These are phyloP conservation scores for Bellardia pandia DNA, from an alignment of 2,888 invertebrate species.

Conservation along the genomic window DNA sequence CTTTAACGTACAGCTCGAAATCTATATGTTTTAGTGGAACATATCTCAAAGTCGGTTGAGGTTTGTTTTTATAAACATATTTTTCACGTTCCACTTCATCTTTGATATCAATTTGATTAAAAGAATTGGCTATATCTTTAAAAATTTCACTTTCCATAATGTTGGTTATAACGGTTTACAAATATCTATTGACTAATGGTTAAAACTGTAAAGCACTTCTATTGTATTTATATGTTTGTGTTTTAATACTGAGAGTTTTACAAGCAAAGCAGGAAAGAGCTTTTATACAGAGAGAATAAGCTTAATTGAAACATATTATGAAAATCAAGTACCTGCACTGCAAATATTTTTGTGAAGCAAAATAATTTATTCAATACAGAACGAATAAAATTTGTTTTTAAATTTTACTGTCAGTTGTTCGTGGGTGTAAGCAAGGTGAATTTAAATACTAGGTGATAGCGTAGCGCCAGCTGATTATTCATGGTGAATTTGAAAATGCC, in stretches of 20 bases:
- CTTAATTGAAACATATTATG: slow-evolving; percentile 8
- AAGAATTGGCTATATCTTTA: background rate
- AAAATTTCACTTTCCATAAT: slow-evolving; percentile 34
- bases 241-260: background rate
- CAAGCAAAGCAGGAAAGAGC: background rate
- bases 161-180: background rate
- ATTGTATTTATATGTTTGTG: background rate
- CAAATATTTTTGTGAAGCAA: background rate
- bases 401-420: too few species aligned
- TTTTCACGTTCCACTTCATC: slow-evolving; percentile 30
- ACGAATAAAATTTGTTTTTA: too few species aligned
- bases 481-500: too few species aligned
- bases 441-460: too few species aligned
- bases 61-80: background rate
- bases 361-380: too few species aligned
- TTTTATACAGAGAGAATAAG: background rate
- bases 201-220: background rate
- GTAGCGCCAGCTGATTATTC: too few species aligned
- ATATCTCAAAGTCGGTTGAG: slow-evolving; percentile 2
- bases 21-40: background rate
- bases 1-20: slow-evolving; percentile 37
- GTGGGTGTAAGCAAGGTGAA: too few species aligned
- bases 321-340: slow-evolving; percentile 16
- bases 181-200: background rate
- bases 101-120: slow-evolving; percentile 26